phyloP scores from a whole-genome alignment of 2,797 vertebrate species.

The Simalia tracyae region DNA sequence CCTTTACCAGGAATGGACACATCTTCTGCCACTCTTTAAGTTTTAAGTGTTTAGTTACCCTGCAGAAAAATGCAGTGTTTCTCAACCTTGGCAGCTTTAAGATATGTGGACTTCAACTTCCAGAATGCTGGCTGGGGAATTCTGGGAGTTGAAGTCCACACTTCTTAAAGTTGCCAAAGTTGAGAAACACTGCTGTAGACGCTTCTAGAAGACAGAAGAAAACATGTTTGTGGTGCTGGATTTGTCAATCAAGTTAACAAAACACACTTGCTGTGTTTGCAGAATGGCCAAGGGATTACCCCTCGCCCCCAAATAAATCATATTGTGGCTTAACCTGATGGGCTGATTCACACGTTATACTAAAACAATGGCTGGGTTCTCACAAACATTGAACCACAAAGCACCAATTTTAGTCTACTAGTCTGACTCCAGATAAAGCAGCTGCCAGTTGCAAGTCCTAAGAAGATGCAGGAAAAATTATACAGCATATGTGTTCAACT shows the following conservation, averaged over 20 bases:
- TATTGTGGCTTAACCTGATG: background rate
- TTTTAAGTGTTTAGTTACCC: background rate
- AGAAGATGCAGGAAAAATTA: background rate
- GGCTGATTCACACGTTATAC: background rate
- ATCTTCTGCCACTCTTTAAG: background rate
- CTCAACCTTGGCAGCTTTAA: too few species aligned
- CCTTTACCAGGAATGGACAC: background rate
- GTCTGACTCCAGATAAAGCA: background rate
- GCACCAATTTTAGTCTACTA: background rate
- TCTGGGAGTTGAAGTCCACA: too few species aligned
- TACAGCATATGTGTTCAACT: background rate
- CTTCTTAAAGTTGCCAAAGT: too few species aligned
- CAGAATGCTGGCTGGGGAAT: too few species aligned
- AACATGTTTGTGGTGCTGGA: background rate
- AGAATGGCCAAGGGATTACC: too few species aligned
- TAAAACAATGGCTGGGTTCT: background rate
- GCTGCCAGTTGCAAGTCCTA: background rate
- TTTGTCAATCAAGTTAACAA: background rate
- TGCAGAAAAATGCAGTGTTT: background rate
- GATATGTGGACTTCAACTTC: too few species aligned
- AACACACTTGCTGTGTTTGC: too few species aligned
- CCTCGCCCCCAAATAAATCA: too few species aligned
- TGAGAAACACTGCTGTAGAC: background rate
- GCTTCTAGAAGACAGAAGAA: background rate
- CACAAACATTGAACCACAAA: background rate